Evolutionary conservation across 2,888 invertebrate species (phyloP), one percentile per base, ranked within the genome.

Genomic region (Scaeva pyrastri): DNA sequence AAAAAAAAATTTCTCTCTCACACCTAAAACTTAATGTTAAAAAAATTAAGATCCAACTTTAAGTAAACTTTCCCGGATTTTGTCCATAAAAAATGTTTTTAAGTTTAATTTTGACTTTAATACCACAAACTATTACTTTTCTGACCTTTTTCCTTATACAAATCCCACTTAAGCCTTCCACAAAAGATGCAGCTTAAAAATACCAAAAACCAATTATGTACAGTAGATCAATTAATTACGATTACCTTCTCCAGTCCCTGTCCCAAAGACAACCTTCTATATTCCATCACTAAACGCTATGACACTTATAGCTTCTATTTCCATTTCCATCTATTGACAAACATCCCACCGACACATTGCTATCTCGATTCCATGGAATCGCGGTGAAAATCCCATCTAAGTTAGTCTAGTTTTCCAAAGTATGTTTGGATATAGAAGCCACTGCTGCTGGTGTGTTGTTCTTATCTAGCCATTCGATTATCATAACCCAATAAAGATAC

Each of bases 401-500:
- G 41, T 50, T 70, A 70, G 76, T 55, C 72, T 86, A 68, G 43
- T 77, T 66, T 58, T 31, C 6, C 41, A 71, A 74, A 82, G 60
- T 60, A 21, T 86, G 74, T 86, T 86, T 78, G 82, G 77, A 86
- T 75, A 86, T 82, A 82, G 86, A 82, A 86, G 86, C 86, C 77
- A 74, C 80, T 80, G 56, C 75, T 60, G 60, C 60, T 41, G 60
- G 39, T 41, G 70, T 86, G 77, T 86, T 73, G 26, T 45, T 36
- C 82, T 82, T 82, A 82, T 86, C 86, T 81, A 16, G 31, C 41
- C 72, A 82, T 86, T 86, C 86, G 82, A 86, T 86, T 86, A 77
- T 86, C 81, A 86, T 82, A 86, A 77, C 70, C 64, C 86, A 77
- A 86, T 86, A 86, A 86, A 86, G 86, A 86, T 86, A 86, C 82